Evolutionary conservation across 2,113 vertebrate species (phyloP), one percentile per base, ranked within the genome.

Genomic region (Varanus komodoensis): DNA sequence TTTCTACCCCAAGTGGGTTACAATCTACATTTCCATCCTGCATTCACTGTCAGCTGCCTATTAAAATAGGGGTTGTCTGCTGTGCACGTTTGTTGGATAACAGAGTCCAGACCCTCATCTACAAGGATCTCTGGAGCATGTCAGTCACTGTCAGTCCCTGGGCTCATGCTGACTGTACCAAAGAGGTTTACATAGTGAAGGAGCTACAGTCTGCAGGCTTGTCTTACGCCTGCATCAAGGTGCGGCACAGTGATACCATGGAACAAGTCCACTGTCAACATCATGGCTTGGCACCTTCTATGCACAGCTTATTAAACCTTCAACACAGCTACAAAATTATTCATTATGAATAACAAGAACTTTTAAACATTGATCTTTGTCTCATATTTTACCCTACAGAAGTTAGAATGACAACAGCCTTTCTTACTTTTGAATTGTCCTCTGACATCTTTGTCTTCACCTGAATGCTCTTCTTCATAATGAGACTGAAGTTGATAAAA

Each of bases 401-500:
- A 6, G 3, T 8, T 4, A 44, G 8, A 54, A 3, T 25, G 8
- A 67, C 69, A 23, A 8, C 4, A 57, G 23, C 0, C 14, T 6
- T 87, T 73, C 98, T 98, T 97, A 99, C 99, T 99, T 96, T 97
- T 98, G 75, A 99, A 97, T 92, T 99, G 99, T 0, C 98, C 98
- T 81, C 91, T 96, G 87, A 99, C 98, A 52, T 99, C 98, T 3
- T 97, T 93, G 86, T 99, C 98, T 25, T 99, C 99, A 32, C 97
- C 96, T 0, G 97, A 97, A 93, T 99, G 99, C 93, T 99, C 98
- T 50, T 99, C 98, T 84, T 99, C 99, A 75, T 99, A 99, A 95
- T 99, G 99, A 21, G 97, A 96, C 92, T 98, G 98, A 1, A 99
- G 98, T 93, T 99, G 99, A 89, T 98, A 98, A 92, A 99, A 98